phyloP scores from a whole-genome alignment of 2,888 invertebrate genomes.

The Platynereis dumerilii region DNA sequence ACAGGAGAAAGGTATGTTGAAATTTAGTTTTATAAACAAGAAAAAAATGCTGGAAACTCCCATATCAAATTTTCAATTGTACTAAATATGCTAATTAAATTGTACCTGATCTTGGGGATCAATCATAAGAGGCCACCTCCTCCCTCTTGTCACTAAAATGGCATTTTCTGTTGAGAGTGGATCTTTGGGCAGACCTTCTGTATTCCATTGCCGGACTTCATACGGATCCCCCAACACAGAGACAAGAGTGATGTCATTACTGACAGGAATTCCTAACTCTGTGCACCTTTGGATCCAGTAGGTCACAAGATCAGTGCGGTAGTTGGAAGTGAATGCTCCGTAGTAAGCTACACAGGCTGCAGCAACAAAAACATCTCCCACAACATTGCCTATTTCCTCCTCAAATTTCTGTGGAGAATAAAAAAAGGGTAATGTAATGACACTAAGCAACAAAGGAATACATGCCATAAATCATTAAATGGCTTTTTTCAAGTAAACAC shows the following conservation, averaged over 20 bases:
- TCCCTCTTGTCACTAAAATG: slow-evolving; percentile 62
- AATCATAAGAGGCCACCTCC: slow-evolving; percentile 65
- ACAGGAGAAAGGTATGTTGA: too few relatives aligned
- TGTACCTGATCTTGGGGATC: slow-evolving; percentile 64
- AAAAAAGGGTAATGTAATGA: slow-evolving; percentile 2
- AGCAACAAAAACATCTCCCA: slow-evolving; percentile 64
- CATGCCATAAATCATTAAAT: too few relatives aligned
- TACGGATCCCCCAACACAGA: slow-evolving; percentile 62
- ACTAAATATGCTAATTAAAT: too few relatives aligned
- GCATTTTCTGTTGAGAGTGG: slow-evolving; percentile 65
- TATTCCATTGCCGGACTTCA: slow-evolving; percentile 71
- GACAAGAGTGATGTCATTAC: slow-evolving; percentile 71
- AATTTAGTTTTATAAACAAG: too few relatives aligned
- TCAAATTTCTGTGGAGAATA: slow-evolving; percentile 57
- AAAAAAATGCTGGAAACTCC: too few relatives aligned
- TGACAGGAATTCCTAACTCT: slow-evolving; percentile 75
- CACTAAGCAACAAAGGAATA: too few relatives aligned
- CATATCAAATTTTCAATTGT: too few relatives aligned
- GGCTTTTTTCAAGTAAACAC: too few relatives aligned
- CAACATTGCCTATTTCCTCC: slow-evolving; percentile 59
- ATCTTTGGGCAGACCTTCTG: slow-evolving; percentile 63
- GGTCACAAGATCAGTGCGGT: slow-evolving; percentile 65
- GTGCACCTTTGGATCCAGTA: slow-evolving; percentile 76
- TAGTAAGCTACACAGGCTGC: slow-evolving; percentile 65
- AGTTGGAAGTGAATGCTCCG: slow-evolving; percentile 63